Conservation (phyloP, 2,797 vertebrate genomes). For the Onychomys torridus region DNA sequence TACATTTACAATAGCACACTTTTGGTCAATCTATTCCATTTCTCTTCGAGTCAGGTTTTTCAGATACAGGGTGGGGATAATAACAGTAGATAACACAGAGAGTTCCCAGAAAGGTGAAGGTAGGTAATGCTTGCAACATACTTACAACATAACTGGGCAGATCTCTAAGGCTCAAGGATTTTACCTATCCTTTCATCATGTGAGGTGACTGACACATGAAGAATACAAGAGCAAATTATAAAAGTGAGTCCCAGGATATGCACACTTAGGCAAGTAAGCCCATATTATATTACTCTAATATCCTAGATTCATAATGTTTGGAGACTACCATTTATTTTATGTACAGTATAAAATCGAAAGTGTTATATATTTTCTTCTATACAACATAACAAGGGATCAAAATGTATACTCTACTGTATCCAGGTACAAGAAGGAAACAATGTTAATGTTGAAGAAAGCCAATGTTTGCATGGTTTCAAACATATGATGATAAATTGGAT, state of each 20-base stretch:
- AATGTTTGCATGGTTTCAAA: conserved; percentile 38
- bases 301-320: background rate
- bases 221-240: background rate
- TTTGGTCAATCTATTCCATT: background rate
- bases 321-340: background rate
- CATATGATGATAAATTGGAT: conserved; percentile 45
- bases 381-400: conserved; percentile 35
- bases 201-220: background rate
- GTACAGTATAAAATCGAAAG: background rate
- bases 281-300: background rate
- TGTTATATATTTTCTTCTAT: background rate
- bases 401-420: background rate
- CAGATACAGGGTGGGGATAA: background rate
- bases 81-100: fast-evolving
- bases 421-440: background rate
- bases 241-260: background rate
- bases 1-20: background rate
- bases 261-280: background rate
- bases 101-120: background rate
- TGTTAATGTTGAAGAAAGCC: conserved; percentile 46
- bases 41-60: background rate
- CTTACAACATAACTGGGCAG: background rate
- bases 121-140: background rate
- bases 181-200: background rate
- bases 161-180: background rate